These are phyloP conservation scores for Edolisoma coerulescens DNA, from an alignment of 2,113 vertebrate species.

Conservation along the genomic window DNA sequence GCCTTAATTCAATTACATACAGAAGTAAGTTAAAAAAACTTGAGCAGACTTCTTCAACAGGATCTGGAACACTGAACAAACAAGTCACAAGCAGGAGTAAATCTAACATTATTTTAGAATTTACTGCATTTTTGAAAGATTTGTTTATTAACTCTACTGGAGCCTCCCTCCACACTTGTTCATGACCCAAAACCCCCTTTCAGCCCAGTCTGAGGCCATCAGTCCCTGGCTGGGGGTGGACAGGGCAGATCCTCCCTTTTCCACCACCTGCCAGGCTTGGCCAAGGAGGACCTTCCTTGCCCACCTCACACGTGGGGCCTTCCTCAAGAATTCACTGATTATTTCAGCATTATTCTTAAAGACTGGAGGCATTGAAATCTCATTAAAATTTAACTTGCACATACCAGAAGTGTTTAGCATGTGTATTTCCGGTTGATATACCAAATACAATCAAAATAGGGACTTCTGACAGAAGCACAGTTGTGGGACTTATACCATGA, in stretches of 20 bases:
- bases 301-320: fast-evolving
- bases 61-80: background rate
- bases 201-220: background rate
- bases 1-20: background rate
- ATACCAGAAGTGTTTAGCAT: background rate
- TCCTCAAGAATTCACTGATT: background rate
- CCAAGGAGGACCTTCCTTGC: background rate
- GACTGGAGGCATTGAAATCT: background rate
- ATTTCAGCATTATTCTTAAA: background rate
- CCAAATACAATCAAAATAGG: background rate
- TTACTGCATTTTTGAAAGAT: background rate
- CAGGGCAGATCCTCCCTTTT: background rate
- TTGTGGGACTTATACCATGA: background rate
- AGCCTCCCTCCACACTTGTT: background rate
- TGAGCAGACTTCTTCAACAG: background rate
- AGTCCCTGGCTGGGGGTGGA: background rate
- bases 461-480: background rate
- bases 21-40: background rate
- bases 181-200: background rate
- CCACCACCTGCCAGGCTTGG: fast-evolving
- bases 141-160: background rate
- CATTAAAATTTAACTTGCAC: background rate
- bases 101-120: background rate
- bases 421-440: slow-evolving; percentile 4
- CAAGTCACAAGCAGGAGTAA: background rate